Base-by-base conservation (phyloP, 2,888 invertebrate genomes). In the Aethes cnicana region DNA sequence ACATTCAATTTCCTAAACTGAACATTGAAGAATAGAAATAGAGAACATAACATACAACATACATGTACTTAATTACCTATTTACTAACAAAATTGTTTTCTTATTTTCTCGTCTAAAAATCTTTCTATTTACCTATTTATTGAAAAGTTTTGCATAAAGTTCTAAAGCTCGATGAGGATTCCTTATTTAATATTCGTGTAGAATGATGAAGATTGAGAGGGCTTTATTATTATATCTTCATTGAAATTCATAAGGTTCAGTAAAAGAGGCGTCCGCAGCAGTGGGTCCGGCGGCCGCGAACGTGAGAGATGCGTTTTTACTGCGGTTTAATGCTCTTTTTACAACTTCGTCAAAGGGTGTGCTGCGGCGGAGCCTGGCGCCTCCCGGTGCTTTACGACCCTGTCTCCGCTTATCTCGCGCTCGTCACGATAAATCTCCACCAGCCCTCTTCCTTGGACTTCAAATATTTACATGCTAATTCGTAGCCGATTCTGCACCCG, bases 391-490 rank as follows among this genome's bases (percentile, higher is more conserved):
- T 88, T 89, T 87, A 88, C 86, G 88, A 85, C 74, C 63, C 70
- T 64, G 78, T 75, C 77, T 80, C 68, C 80, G 83, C 87, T 89
- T 89, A 89, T 89, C 89, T 81, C 65, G 50, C 65, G 74, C 77
- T 79, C 66, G 79, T 85, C 74, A 72, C 75, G 87, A 88, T 89
- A 88, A 88, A 88, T 89, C 89, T 85, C 78, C 70, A 71, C 81
- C 77, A 77, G 76, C 69, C 79, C 84, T 52, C 78, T 84, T 46
- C 78, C 83, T 80, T 80, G 85, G 86, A 87, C 87, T 77, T 89
- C 82, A 86, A 89, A 88, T 89, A 89, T 89, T 89, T 85, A 89
- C 85, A 89, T 88, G 86, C 81, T 89, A 88, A 88, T 89, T 87
- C 86, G 79, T 85, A 84, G 84, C 75, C 84, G 82, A 84, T 87